phyloP scores from a whole-genome alignment of 2,888 invertebrate species.

The Julus scandinavius region DNA sequence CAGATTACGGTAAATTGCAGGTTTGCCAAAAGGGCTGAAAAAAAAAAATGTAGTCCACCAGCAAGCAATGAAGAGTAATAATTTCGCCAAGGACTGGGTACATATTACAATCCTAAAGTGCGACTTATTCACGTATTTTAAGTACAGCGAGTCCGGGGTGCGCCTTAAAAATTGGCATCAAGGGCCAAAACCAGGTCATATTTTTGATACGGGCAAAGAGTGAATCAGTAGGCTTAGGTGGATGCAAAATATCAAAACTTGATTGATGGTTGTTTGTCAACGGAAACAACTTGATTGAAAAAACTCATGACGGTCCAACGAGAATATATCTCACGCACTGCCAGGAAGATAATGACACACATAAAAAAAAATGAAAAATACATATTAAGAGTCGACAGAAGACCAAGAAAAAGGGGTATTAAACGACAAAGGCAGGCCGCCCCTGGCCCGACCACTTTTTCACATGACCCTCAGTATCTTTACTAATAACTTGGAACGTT shows the following conservation, averaged over 20 bases:
- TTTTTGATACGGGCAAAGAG: slow-evolving; percentile 12
- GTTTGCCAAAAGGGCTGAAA: background rate
- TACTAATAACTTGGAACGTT: slow-evolving; percentile 43
- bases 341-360: background rate
- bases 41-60: background rate
- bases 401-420: background rate
- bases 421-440: slow-evolving; percentile 2
- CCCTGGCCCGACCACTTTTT: slow-evolving; percentile 33
- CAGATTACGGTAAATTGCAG: background rate
- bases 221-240: background rate
- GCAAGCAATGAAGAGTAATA: too few species aligned
- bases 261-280: slow-evolving; percentile 43
- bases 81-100: too few species aligned
- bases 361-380: background rate
- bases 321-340: slow-evolving; percentile 37
- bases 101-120: too few species aligned
- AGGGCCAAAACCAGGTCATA: background rate
- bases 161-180: too few species aligned
- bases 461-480: slow-evolving; percentile 30
- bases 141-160: background rate
- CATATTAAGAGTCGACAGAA: background rate
- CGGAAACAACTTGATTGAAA: background rate
- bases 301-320: background rate
- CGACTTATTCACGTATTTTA: background rate
- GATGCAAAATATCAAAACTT: slow-evolving; percentile 24